Evolutionary conservation across 2,888 invertebrate genomes (phyloP), one percentile per base, ranked within the genome.

Genomic region (Clusia tigrina): DNA sequence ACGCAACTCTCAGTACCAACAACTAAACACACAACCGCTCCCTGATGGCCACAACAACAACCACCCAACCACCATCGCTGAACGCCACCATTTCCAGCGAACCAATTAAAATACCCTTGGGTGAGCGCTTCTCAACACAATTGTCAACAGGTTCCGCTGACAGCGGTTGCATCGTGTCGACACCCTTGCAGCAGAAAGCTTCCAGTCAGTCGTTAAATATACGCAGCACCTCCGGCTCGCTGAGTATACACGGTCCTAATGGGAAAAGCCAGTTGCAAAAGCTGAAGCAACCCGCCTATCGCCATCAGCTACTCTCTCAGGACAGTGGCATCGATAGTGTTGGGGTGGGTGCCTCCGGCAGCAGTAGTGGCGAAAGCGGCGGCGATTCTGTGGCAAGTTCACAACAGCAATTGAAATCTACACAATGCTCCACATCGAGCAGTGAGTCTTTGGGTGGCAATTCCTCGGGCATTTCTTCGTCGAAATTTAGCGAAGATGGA

Each of bases 291-390:
- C 74, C 66, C 24, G 67, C 68, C 24, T 63, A 62, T 26, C 64
- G 67, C 54, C 69, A 70, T 20, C 75, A 80, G 66, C 68, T 82
- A 12, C 73, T 83, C 60, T 83, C 84, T 20, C 81, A 81, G 64
- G 83, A 83, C 67, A 83, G 83, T 59, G 83, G 83, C 67, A 83
- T 83, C 42, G 83, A 83, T 68, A 77, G 76, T 68, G 77, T 77
- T 60, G 74, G 67, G 52, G 63, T 61, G 22, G 68, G 69, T 53
- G 66, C 60, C 20, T 65, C 32, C 32, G 17, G 26, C 17, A 55
- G 52, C 53, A 58, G 51, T 42, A 6, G 67, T 60, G 52, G 42
- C 22, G 62, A 58, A 26, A 57, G 52, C 22, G 53, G 24, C 23
- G 1, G 26, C 23, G 68, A 69, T 18, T 71, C 71, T 26, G 61